A percentile compares a stretch with the other conserved stretches of the same genome.
These are phyloP conservation scores for Leptinotarsa undecemlineata DNA, from an alignment of 1,140 invertebrate species.

Conservation along the genomic window DNA sequence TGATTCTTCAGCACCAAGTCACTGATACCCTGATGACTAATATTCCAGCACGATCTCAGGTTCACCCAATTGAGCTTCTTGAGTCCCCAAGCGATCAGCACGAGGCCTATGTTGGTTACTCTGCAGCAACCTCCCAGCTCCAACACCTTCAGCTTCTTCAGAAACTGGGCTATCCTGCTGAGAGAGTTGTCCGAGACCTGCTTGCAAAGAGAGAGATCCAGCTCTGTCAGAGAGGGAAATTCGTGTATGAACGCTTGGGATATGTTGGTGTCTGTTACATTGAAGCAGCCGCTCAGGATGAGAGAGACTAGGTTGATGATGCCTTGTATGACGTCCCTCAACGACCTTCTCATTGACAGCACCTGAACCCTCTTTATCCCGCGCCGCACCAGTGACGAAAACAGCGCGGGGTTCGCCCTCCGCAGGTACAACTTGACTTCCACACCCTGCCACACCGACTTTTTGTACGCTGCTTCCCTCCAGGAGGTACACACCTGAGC, in stretches of 20 bases:
- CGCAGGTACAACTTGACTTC: slow-evolving; percentile 88
- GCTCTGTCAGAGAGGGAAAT: slow-evolving; percentile 71
- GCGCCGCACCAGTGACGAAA: slow-evolving; percentile 80
- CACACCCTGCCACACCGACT: slow-evolving; percentile 90
- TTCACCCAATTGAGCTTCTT: slow-evolving; percentile 83
- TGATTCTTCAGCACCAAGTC: slow-evolving; percentile 77
- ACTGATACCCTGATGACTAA: slow-evolving; percentile 87
- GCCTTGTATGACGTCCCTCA: slow-evolving; percentile 79
- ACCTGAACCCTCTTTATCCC: slow-evolving; percentile 90
- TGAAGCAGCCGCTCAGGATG: slow-evolving; percentile 91
- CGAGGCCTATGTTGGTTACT: slow-evolving; percentile 84
- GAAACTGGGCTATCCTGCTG: slow-evolving; percentile 77
- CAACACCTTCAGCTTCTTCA: slow-evolving; percentile 85
- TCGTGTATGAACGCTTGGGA: slow-evolving; percentile 78
- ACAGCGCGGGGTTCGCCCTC: slow-evolving; percentile 79
- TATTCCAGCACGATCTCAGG: slow-evolving; percentile 87
- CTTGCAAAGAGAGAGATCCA: slow-evolving; percentile 92
- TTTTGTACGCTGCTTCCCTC: slow-evolving; percentile 89
- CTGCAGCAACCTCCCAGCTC: slow-evolving; percentile 90
- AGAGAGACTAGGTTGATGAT: slow-evolving; percentile 85
- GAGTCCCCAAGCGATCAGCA: slow-evolving; percentile 83
- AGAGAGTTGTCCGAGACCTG: slow-evolving; percentile 88
- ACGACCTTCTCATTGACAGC: slow-evolving; percentile 79
- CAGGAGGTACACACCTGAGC: slow-evolving; percentile 89
- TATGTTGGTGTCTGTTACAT: slow-evolving; percentile 81